These are phyloP conservation scores for Ivindomyrus marchei DNA, from an alignment of 2,113 vertebrate genomes.

Conservation along the genomic window DNA sequence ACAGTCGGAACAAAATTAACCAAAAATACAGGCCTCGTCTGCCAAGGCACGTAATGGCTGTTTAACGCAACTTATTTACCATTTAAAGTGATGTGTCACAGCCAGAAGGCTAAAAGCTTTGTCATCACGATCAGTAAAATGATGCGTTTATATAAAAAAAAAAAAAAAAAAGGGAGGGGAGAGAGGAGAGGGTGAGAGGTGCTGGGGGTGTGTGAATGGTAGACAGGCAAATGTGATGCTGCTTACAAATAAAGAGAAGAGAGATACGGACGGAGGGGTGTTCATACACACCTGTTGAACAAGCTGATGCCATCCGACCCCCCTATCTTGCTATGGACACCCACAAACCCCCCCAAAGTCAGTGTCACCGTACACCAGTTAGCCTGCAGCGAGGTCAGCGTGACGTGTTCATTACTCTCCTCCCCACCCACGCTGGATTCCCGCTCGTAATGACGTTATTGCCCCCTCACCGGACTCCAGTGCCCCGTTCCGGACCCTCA, in stretches of 20 bases:
- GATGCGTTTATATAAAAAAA: not conserved
- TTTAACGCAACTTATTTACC: not conserved
- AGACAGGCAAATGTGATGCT: not conserved
- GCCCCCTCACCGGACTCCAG: not conserved
- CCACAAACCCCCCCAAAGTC: not conserved
- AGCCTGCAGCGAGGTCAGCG: not conserved
- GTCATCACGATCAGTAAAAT: not conserved
- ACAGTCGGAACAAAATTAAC: not conserved
- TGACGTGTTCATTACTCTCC: not conserved
- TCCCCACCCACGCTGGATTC: not conserved
- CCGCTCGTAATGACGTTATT: not conserved
- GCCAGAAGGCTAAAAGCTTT: not conserved
- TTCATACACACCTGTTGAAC: not conserved
- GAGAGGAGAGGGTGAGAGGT: not conserved
- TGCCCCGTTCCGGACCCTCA: not conserved
- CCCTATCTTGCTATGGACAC: too few species aligned
- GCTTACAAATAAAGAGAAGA: not conserved
- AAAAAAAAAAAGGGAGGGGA: not conserved
- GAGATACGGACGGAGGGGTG: not conserved
- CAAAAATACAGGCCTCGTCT: not conserved
- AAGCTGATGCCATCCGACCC: too few species aligned
- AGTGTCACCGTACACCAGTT: too few species aligned
- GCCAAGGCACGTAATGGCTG: not conserved
- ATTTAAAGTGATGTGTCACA: not conserved
- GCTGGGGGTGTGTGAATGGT: not conserved